Evolutionary conservation across 1,140 invertebrate genomes (phyloP).

Genomic region (Drosophila lini): DNA sequence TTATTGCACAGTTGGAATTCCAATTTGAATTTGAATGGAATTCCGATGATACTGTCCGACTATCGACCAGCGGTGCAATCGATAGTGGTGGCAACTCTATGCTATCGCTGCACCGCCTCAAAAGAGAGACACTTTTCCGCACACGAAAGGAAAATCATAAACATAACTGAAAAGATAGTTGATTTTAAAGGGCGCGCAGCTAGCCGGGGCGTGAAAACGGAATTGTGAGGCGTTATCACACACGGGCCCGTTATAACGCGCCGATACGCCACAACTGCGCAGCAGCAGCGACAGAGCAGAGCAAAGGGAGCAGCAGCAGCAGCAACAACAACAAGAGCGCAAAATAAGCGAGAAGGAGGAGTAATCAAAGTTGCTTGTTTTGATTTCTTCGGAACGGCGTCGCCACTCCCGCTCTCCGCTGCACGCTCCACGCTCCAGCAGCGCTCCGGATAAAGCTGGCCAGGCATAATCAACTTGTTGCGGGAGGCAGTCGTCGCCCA

Average conservation of each 20-base stretch:
- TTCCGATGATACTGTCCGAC: neutral
- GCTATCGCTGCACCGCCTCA: constrained; percentile 1
- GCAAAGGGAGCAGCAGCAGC: constrained; percentile 3
- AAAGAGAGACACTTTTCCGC: constrained; percentile 9
- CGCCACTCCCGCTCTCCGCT: constrained; percentile 10
- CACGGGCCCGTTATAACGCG: neutral
- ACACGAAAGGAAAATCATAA: constrained; percentile 17
- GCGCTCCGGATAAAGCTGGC: constrained; percentile 33
- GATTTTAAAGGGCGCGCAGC: constrained; percentile 12
- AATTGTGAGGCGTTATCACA: constrained; percentile 28
- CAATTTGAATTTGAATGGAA: constrained; percentile 11
- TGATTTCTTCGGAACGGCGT: constrained; percentile 23
- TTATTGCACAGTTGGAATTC: neutral
- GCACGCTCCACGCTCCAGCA: constrained; percentile 3
- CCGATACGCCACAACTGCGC: constrained; percentile 27
- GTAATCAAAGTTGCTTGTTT: constrained; percentile 32
- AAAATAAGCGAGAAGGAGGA: constrained; percentile 14
- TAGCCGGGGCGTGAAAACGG: constrained; percentile 24
- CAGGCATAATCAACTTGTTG: constrained; percentile 36
- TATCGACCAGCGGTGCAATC: constrained; percentile 9
- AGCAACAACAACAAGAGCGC: constrained; percentile 17
- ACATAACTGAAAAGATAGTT: constrained; percentile 42
- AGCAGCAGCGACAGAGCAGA: constrained; percentile 23
- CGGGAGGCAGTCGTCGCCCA: constrained; percentile 25
- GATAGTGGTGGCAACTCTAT: constrained; percentile 2